Percentiles rank a stretch among this genome's conserved stretches.
Evolutionary conservation across 2,113 vertebrate species (phyloP).

Genomic region (Pygoscelis antarcticus): DNA sequence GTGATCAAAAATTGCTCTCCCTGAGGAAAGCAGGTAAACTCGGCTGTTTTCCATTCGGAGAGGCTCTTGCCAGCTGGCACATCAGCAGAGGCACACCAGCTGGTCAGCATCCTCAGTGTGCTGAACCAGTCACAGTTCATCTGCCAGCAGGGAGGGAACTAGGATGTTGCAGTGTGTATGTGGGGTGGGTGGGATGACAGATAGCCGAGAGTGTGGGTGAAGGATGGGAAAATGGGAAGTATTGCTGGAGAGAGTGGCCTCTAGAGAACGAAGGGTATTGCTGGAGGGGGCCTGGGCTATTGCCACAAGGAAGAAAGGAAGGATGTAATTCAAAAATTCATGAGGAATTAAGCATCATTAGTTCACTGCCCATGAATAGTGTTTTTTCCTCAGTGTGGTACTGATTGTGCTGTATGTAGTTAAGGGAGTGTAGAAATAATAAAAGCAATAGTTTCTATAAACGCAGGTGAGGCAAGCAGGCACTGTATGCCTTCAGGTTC

Average conservation of each 20-base stretch:
- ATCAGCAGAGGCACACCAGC: neutral
- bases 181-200: neutral
- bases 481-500: neutral
- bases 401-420: neutral
- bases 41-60: neutral
- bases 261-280: neutral
- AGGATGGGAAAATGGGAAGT: neutral
- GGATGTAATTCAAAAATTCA: neutral
- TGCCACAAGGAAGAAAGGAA: neutral
- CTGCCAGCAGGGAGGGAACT: neutral
- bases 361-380: neutral
- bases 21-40: neutral
- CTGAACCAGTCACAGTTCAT: neutral
- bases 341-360: neutral
- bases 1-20: neutral
- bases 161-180: neutral
- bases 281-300: neutral
- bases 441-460: neutral
- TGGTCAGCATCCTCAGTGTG: neutral
- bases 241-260: neutral
- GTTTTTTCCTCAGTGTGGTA: neutral
- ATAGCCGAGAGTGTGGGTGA: neutral
- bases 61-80: neutral
- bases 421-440: neutral
- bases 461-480: neutral